Percentiles rank a stretch among this genome's conserved stretches.
phyloP scores from a whole-genome alignment of 2,113 vertebrate genomes.

The Tricholaema leucomelas region DNA sequence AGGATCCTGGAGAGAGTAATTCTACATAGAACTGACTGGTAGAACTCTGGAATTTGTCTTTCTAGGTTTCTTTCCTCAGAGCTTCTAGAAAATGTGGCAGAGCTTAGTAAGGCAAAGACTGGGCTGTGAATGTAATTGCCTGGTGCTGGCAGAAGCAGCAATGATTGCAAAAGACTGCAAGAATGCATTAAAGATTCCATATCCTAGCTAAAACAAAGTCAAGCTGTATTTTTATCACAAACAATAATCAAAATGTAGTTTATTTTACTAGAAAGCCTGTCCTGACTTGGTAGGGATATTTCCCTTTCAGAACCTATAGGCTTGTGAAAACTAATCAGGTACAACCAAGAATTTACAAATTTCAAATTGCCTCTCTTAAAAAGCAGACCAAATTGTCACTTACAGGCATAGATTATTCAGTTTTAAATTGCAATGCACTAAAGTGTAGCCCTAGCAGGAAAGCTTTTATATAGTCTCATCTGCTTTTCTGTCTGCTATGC shows the following conservation, averaged over 20 bases:
- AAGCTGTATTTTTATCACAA: not conserved
- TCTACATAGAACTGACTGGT: not conserved
- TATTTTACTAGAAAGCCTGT: not conserved
- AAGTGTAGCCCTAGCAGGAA: not conserved
- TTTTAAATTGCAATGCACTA: not conserved
- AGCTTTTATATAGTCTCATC: not conserved
- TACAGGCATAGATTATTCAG: not conserved
- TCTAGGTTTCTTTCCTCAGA: not conserved
- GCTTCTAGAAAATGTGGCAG: not conserved
- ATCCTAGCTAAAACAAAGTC: not conserved
- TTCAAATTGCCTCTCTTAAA: not conserved
- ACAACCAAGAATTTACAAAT: not conserved
- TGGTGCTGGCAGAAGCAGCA: not conserved
- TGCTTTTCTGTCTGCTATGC: not conserved
- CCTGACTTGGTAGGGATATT: not conserved
- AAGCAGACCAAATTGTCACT: not conserved
- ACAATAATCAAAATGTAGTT: constrained; percentile 7
- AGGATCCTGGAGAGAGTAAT: not conserved
- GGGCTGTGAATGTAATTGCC: not conserved
- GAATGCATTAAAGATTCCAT: constrained; percentile 26
- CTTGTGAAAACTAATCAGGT: not conserved
- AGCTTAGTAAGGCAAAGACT: not conserved
- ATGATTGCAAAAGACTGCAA: constrained; percentile 5
- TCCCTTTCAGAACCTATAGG: not conserved
- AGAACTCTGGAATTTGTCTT: not conserved